Evolutionary conservation across 2,888 invertebrate species (phyloP).

Genomic region (Cordilura impudica): DNA sequence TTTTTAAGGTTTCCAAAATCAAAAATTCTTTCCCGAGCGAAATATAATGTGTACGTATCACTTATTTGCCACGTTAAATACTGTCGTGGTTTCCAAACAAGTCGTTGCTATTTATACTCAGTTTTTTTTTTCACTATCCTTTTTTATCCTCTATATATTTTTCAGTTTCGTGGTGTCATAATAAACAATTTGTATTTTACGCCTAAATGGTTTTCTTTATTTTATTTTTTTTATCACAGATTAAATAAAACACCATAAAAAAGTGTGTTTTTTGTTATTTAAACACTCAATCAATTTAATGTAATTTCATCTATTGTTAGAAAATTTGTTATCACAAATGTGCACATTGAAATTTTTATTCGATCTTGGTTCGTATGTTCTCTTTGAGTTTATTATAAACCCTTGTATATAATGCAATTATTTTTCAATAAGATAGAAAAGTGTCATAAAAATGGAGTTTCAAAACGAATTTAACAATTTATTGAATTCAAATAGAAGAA

Average conservation of each 20-base stretch:
- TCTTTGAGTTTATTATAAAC: neutral
- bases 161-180: neutral
- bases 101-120: slow-evolving; percentile 46
- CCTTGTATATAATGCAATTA: slow-evolving; percentile 18
- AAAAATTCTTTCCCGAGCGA: neutral
- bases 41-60: neutral
- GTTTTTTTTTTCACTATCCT: slow-evolving; percentile 10
- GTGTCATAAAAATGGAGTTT: neutral
- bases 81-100: slow-evolving; percentile 18
- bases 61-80: slow-evolving; percentile 4
- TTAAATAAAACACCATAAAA: slow-evolving; percentile 3
- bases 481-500: neutral
- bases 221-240: slow-evolving; percentile 3
- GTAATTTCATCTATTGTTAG: slow-evolving; percentile 58
- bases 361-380: neutral
- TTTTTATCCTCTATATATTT: neutral
- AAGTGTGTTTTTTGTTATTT: neutral
- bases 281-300: slow-evolving; percentile 57
- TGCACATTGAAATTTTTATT: slow-evolving; percentile 60
- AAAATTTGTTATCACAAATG: slow-evolving; percentile 68
- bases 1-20: neutral
- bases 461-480: slow-evolving; percentile 16
- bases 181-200: slow-evolving; percentile 63
- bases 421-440: slow-evolving; percentile 25
- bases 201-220: slow-evolving; percentile 63